Conservation (phyloP, 2,797 vertebrate species). For the Gymnoscopelus braueri region DNA sequence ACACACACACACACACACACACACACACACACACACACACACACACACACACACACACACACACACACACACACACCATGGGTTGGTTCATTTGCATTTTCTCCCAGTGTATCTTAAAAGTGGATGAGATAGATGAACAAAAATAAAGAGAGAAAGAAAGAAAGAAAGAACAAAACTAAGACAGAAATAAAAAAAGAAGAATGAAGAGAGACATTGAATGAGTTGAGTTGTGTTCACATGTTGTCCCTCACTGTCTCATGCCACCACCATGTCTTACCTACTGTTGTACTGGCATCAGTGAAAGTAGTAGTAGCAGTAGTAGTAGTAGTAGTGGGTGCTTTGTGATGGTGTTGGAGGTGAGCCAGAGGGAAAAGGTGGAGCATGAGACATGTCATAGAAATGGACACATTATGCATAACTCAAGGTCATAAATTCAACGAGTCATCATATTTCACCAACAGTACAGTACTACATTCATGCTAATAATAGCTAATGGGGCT, state of each 20-base stretch:
- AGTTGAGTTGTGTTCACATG: neutral
- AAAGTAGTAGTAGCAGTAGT: neutral
- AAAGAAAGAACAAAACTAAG: neutral
- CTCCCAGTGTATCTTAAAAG: neutral
- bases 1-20: neutral
- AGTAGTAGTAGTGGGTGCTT: neutral
- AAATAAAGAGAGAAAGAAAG: neutral
- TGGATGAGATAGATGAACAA: neutral
- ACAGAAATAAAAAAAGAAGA: no score
- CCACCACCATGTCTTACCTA: neutral
- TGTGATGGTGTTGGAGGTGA: neutral
- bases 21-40: neutral
- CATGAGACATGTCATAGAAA: no score
- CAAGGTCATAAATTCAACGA: no score
- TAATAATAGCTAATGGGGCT: no score
- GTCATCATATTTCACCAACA: no score
- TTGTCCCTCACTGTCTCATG: neutral
- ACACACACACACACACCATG: constrained; percentile 21
- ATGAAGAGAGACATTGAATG: no score
- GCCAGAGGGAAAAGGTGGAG: no score
- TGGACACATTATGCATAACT: no score
- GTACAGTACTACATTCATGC: no score
- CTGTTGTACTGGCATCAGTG: neutral
- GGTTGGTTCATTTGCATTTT: neutral
- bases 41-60: neutral